Conservation (phyloP, 2,113 vertebrate species). For the Rafetus swinhoei region DNA sequence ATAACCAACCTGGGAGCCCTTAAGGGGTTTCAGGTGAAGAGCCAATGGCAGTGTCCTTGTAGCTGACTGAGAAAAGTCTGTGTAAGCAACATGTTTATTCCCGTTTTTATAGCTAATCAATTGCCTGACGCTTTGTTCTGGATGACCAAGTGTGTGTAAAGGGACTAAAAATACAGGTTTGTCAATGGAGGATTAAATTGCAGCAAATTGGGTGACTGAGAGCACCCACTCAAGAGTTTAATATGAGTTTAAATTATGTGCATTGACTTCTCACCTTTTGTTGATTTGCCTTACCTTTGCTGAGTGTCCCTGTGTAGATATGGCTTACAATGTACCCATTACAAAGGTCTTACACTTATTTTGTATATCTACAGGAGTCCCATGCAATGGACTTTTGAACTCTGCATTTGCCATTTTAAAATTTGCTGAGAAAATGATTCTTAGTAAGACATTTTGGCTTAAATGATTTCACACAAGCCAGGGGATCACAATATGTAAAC, state of each 20-base stretch:
- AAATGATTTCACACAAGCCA: not conserved
- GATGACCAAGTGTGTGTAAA: slow-evolving; percentile 15
- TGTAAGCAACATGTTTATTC: slow-evolving; percentile 49
- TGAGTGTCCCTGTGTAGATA: not conserved
- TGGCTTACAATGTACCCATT: not conserved
- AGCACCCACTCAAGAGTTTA: not conserved
- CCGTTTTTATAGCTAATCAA: slow-evolving; percentile 43
- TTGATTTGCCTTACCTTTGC: not conserved
- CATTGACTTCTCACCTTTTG: not conserved
- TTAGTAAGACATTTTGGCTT: slow-evolving; percentile 5
- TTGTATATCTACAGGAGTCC: slow-evolving; percentile 22
- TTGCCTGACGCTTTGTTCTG: not conserved
- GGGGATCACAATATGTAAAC: not conserved
- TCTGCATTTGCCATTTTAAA: slow-evolving; percentile 5
- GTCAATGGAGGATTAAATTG: not conserved
- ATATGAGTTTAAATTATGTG: not conserved
- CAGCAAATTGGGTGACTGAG: not conserved
- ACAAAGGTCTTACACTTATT: not conserved
- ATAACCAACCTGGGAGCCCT: slow-evolving; percentile 30
- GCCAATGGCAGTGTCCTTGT: slow-evolving; percentile 12
- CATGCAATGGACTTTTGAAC: not conserved
- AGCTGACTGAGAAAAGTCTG: not conserved
- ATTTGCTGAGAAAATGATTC: not conserved
- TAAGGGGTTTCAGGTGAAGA: slow-evolving; percentile 40
- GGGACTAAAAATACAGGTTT: not conserved